These are phyloP conservation scores for Hydropotes inermis DNA, from an alignment of 2,113 vertebrate species.

Conservation along the genomic window DNA sequence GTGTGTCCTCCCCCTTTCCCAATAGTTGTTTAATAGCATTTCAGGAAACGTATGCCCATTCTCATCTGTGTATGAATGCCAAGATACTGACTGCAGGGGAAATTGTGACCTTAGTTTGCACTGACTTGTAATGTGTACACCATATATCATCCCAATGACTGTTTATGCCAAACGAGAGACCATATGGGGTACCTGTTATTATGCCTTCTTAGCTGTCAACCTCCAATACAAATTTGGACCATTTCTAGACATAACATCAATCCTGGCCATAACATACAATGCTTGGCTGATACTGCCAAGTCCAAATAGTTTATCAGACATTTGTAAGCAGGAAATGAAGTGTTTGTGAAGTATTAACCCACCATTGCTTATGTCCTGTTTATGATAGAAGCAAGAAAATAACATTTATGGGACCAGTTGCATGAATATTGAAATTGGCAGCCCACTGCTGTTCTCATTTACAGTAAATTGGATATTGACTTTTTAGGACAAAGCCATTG, in stretches of 20 bases:
- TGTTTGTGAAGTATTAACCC: slow-evolving; percentile 45
- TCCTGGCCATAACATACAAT: slow-evolving; percentile 52
- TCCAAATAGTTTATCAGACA: slow-evolving; percentile 70
- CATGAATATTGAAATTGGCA: slow-evolving; percentile 56
- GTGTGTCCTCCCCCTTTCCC: background rate
- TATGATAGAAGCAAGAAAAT: slow-evolving; percentile 55
- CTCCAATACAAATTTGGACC: slow-evolving; percentile 35
- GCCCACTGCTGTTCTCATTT: slow-evolving; percentile 29
- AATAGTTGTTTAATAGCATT: background rate
- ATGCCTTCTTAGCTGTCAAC: slow-evolving; percentile 31
- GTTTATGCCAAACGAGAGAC: slow-evolving; percentile 34
- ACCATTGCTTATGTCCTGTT: slow-evolving; percentile 44
- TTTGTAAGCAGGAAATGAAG: slow-evolving; percentile 67
- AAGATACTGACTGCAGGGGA: background rate
- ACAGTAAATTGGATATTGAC: slow-evolving; percentile 60
- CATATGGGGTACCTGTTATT: slow-evolving; percentile 38
- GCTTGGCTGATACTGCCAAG: slow-evolving; percentile 60
- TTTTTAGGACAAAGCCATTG: slow-evolving; percentile 55
- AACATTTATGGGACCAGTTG: background rate
- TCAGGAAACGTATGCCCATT: background rate
- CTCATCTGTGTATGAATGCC: background rate
- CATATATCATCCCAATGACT: slow-evolving; percentile 27
- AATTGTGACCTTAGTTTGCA: background rate
- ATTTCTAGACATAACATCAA: slow-evolving; percentile 70
- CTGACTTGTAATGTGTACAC: background rate